Conservation (phyloP, 2,113 vertebrate genomes). For the Mohoua ochrocephala region DNA sequence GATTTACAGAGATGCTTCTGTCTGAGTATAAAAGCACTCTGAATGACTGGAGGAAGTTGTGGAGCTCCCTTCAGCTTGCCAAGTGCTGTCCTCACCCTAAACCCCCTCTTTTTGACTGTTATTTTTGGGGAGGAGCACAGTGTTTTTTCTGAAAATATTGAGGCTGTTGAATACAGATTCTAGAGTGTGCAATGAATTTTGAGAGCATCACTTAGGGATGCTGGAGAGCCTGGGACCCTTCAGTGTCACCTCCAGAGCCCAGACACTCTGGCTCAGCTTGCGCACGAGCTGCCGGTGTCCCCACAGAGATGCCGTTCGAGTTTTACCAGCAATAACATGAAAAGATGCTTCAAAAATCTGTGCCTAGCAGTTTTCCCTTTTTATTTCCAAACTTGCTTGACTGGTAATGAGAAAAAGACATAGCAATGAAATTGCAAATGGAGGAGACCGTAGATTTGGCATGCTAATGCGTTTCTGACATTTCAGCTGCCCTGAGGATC, state of each 20-base stretch:
- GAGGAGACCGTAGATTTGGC: not conserved
- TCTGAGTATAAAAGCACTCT: not conserved
- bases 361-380: not conserved
- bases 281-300: not conserved
- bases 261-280: not conserved
- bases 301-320: not conserved
- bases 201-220: not conserved
- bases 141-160: not conserved
- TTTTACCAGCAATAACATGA: not conserved
- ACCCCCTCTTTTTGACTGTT: not conserved
- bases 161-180: not conserved
- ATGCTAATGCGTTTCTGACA: not conserved
- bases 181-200: not conserved
- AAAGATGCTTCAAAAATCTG: not conserved
- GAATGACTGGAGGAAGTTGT: rapidly evolving
- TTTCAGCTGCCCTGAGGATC: not conserved
- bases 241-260: not conserved
- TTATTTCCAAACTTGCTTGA: slow-evolving; percentile 13
- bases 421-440: not conserved
- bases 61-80: not conserved
- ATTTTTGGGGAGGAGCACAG: not conserved
- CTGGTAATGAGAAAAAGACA: not conserved
- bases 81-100: not conserved
- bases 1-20: not conserved
- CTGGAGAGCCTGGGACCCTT: not conserved